Evolutionary conservation across 2,888 invertebrate genomes (phyloP).

Genomic region (Cylloceria caligata): DNA sequence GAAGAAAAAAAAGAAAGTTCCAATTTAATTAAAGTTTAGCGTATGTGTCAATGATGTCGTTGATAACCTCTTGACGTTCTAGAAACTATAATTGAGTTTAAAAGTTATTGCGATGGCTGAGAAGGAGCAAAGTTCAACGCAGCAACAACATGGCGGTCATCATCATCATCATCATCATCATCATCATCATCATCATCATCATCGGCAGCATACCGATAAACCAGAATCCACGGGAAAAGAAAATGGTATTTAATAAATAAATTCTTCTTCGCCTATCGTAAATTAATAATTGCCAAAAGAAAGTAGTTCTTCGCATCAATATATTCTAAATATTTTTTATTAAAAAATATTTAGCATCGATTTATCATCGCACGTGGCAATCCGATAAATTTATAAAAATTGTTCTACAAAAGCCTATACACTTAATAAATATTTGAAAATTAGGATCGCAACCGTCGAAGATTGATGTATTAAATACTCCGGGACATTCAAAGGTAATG

Average conservation of each 20-base stretch:
- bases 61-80: slow-evolving; percentile 6
- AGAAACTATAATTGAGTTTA: neutral
- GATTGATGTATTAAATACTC: slow-evolving; percentile 10
- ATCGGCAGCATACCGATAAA: slow-evolving; percentile 35
- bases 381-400: neutral
- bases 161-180: slow-evolving; percentile 44
- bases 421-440: neutral
- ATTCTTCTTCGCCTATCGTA: neutral
- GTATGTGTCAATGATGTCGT: slow-evolving; percentile 17
- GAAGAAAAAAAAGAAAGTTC: slow-evolving; percentile 23
- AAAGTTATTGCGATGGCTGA: slow-evolving; percentile 41
- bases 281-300: neutral
- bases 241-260: slow-evolving; percentile 23
- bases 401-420: neutral
- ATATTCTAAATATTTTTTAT: too few species aligned
- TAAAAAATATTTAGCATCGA: too few species aligned
- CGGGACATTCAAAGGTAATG: neutral
- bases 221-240: slow-evolving; percentile 6
- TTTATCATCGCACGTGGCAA: too few species aligned
- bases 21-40: neutral
- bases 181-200: slow-evolving; percentile 40
- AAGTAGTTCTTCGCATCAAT: neutral
- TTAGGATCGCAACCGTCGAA: slow-evolving; percentile 39
- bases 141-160: slow-evolving; percentile 34
- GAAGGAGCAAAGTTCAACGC: slow-evolving; percentile 4